Evolutionary conservation across 2,888 invertebrate species (phyloP), one percentile per base, ranked within the genome.

Genomic region (Rhagophthalmus giganteus): DNA sequence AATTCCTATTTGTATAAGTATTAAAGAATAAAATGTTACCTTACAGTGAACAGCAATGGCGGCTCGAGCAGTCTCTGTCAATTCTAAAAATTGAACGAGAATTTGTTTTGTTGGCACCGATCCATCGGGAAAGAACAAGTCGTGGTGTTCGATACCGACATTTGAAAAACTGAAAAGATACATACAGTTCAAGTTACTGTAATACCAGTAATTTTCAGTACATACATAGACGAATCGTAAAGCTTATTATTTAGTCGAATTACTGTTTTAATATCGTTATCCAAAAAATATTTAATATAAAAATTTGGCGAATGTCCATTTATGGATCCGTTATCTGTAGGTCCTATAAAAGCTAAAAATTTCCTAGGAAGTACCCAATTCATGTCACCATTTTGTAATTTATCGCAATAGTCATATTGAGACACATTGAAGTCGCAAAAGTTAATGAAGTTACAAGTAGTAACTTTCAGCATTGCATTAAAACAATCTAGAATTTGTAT

Each of bases 41-140:
- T 94, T 95, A 77, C 94, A 95, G 73, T 95, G 94, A 1, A 95
- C 88, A 9, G 92, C 94, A 13, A 95, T 79, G 15, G 87, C 92
- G 28, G 90, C 88, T 10, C 79, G 77, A 3, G 86, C 79, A 55
- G 81, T 82, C 75, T 94, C 94, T 38, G 85, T 80, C 47, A 94
- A 84, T 63, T 87, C 83, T 40, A 95, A 76, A 76, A 95, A 95
- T 65, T 86, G 84, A 60, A 83, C 74, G 54, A 93, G 79, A 60
- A 94, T 89, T 34, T 83, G 80, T 63, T 88, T 83, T 1, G 87
- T 86, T 1, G 95, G 94, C 13, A 87, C 87, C 8, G 88, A 86
- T 2, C 94, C 94, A 71, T 95, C 94, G 30, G 87, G 83, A 72
- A 94, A 94, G 76, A 88, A 93, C 56, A 95, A 76, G 73, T 95